A percentile compares a stretch with the other conserved stretches of the same genome.
Conservation (phyloP, 2,888 invertebrate species). For the Drosophila siamana region DNA sequence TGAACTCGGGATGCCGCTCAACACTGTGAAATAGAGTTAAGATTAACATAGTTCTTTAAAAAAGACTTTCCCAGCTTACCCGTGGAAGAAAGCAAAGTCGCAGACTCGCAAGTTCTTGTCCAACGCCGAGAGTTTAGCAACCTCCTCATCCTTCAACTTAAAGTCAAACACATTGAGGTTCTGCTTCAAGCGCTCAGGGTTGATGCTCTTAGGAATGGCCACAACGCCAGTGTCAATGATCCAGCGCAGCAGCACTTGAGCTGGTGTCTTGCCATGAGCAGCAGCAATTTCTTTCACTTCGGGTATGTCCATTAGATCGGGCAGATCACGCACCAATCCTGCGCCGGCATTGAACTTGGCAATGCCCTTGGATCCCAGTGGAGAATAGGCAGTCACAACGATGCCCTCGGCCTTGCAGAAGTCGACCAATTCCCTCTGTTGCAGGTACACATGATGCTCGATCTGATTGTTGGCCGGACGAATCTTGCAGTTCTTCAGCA, state of each 20-base stretch:
- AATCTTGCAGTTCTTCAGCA: conserved; percentile 88
- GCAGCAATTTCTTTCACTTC: conserved; percentile 87
- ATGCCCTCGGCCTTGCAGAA: conserved; percentile 89
- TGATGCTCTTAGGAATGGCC: conserved; percentile 94
- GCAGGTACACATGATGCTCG: conserved; percentile 92
- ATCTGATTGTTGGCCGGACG: conserved; percentile 89
- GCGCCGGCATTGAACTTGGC: conserved; percentile 86
- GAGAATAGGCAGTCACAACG: conserved; percentile 91
- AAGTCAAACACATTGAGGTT: conserved; percentile 93
- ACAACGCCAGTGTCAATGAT: conserved; percentile 90
- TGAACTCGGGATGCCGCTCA: conserved; percentile 90
- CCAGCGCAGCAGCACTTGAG: conserved; percentile 91
- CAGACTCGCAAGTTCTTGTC: conserved; percentile 90
- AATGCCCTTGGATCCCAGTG: conserved; percentile 91
- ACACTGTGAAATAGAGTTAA: conserved; percentile 76
- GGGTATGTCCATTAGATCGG: conserved; percentile 89
- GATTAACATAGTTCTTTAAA: neutral
- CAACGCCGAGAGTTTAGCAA: conserved; percentile 87
- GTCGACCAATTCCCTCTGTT: conserved; percentile 89
- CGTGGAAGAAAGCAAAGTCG: conserved; percentile 90
- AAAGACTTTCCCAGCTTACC: conserved; percentile 85
- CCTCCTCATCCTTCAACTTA: conserved; percentile 88
- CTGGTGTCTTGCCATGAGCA: conserved; percentile 89
- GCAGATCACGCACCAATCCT: conserved; percentile 86
- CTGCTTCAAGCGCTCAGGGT: conserved; percentile 89